Percentiles rank a stretch among this genome's conserved stretches.
Conservation (phyloP, 2,113 vertebrate genomes). For the Oncorhynchus tshawytscha region DNA sequence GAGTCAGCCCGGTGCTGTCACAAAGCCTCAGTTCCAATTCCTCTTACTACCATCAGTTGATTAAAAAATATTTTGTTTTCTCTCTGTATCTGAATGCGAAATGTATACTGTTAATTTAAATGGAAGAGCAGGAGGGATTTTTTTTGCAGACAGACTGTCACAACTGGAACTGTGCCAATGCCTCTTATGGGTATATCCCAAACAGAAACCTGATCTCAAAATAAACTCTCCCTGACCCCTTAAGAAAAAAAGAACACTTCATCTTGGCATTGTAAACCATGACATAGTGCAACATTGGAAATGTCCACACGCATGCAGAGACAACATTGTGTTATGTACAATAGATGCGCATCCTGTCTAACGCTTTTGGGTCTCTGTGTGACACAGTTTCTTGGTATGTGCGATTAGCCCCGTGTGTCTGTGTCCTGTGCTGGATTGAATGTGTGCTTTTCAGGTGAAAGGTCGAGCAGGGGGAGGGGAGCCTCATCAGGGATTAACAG, state of each 20-base stretch:
- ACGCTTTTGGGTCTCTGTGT: background rate
- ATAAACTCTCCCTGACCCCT: slow-evolving; percentile 31
- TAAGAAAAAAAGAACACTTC: slow-evolving; percentile 16
- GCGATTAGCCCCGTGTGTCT: background rate
- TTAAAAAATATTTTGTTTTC: too few relatives aligned
- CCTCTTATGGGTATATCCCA: slow-evolving; percentile 15
- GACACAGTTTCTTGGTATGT: background rate
- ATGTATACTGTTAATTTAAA: background rate
- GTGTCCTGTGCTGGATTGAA: slow-evolving; percentile 2
- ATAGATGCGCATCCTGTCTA: too few relatives aligned
- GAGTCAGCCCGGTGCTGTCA: background rate
- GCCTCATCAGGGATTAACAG: slow-evolving; percentile 42
- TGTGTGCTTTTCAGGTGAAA: slow-evolving; percentile 53
- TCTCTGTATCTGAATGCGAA: background rate
- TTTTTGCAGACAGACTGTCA: background rate
- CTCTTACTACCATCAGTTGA: too few relatives aligned
- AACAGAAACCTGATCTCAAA: slow-evolving; percentile 17
- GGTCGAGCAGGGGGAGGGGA: slow-evolving; percentile 13
- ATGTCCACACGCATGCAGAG: background rate
- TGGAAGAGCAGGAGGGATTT: too few relatives aligned
- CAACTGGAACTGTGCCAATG: slow-evolving; percentile 5
- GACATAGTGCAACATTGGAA: background rate
- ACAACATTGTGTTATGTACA: too few relatives aligned
- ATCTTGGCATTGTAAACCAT: slow-evolving; percentile 14
- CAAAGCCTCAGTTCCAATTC: too few relatives aligned